Evolutionary conservation across 2,888 invertebrate species (phyloP).

Genomic region (Protula sp.): DNA sequence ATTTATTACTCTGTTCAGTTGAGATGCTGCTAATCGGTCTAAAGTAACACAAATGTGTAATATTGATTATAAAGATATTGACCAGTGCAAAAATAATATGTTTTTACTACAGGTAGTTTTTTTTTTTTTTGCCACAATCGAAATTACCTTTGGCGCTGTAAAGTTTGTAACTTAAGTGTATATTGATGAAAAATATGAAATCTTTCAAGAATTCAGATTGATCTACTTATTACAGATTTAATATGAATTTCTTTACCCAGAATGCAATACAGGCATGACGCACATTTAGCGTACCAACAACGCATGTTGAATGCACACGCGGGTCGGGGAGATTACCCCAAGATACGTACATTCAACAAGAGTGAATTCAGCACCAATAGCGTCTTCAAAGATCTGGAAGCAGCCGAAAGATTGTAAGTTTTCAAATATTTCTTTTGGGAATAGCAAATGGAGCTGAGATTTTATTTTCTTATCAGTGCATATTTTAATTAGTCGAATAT

Average conservation of each 20-base stretch:
- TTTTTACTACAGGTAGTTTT: too few relatives aligned
- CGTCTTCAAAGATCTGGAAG: slow-evolving; percentile 51
- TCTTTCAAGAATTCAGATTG: too few relatives aligned
- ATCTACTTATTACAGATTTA: too few relatives aligned
- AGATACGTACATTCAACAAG: slow-evolving; percentile 50
- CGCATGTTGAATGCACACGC: slow-evolving; percentile 49
- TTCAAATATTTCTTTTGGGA: too few relatives aligned
- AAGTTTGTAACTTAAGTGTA: too few relatives aligned
- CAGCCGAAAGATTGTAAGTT: slow-evolving; percentile 51
- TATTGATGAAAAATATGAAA: too few relatives aligned
- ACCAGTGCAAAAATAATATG: too few relatives aligned
- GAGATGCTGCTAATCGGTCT: not conserved
- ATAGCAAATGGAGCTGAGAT: too few relatives aligned
- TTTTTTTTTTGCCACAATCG: too few relatives aligned
- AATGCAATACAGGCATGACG: slow-evolving; percentile 49
- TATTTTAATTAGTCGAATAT: not conserved
- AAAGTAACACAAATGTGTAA: not conserved
- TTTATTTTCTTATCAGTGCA: not conserved
- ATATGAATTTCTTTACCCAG: too few relatives aligned
- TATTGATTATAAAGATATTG: not conserved
- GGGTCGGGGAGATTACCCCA: slow-evolving; percentile 49
- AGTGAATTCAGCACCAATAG: slow-evolving; percentile 50
- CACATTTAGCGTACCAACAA: slow-evolving; percentile 48
- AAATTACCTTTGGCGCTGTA: too few relatives aligned
- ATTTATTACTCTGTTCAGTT: not conserved